Evolutionary conservation across 2,797 vertebrate species (phyloP), one percentile per base, ranked within the genome.

Genomic region (Lycodopsis pacificus): DNA sequence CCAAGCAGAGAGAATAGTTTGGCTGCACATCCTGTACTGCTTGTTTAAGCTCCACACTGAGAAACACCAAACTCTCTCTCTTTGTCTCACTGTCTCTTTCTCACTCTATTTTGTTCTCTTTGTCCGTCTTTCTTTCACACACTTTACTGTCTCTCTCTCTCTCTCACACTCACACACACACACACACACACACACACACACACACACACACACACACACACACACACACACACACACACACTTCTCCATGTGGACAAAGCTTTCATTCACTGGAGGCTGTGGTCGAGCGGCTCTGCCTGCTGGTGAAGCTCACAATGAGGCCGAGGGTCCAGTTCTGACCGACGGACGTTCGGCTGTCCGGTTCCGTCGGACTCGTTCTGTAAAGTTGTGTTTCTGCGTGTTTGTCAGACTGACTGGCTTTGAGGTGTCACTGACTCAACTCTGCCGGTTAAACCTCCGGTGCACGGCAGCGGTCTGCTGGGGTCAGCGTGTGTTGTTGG

Each of bases 1-100:
- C 91, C 92, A 94, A 92, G 89, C 90, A 91, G 87, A 91, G 87
- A 92, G 86, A 91, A 94, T 92, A 94, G 86, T 94, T 94, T 95
- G 93, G 94, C 92, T 92, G 94, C 89, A 95, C 94, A 94, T 88
- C 89, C 85, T 94, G 93, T 94, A 70, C 91, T 86, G 87, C 88
- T 92, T 89, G 90, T 93, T 92, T 92, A 92, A 94, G 90, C 90
- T 90, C 79, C 89, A 87, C 89, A 83, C 89, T 89, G 87, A 86
- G 88, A 91, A 93, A 92, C 77, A 91, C 86, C 89, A 89, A 85
- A 84, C 85, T 80, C 85, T 78, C 88, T 80, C 85, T 83, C 56
- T 77, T 62, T 56, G 17, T 22, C 76, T 74, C 76, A 86, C 77
- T 70, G 63, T 86, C 62, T 88, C 84, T 82, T 32, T 65, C 34